Evolutionary conservation across 2,888 invertebrate species (phyloP), one percentile per base, ranked within the genome.

Genomic region (Stratiomys singularior): DNA sequence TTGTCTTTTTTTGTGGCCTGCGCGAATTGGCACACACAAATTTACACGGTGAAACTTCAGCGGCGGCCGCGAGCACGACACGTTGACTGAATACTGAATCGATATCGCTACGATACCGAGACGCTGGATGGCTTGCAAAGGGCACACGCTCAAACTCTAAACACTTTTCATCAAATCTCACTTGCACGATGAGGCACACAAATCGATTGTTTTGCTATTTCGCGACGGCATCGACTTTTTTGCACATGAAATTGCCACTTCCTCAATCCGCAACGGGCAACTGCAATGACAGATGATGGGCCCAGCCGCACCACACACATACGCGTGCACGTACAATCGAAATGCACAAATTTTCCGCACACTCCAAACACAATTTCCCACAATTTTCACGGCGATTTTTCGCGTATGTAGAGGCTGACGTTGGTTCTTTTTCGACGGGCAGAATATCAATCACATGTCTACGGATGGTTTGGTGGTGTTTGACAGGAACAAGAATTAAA

Each of bases 271-370:
- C 69, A 69, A 46, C 23, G 25, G 23, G 47, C 69, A 21, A 69
- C 37, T 74, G 58, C 58, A 74, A 60, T 74, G 74, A 74, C 74
- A 74, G 74, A 58, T 74, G 60, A 74, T 74, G 30, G 21, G 58
- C 58, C 60, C 58, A 18, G 18, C 52, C 71, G n/a, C 47, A 69
- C 25, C 69, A 28, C 56, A 47, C 46, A 56, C 52, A 37, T 37
- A 74, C 37, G 37, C 9, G 9, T 9, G 37, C 9, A 37, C 37
- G 37, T 37, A 37, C 37, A 37, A 37, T 5, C 37, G 1, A 23
- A 21, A 56, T 21, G 25, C 74, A 37, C 37, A 46, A 37, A 13
- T 67, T 67, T 67, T 67, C 46, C 67, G 46, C 44, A 25, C 60
- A 60, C 60, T 60, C 25, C 15, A n/a, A 18, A 30, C 67, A 25